These are phyloP conservation scores for Stenchaetothrips biformis DNA, from an alignment of 2,888 invertebrate species.

Conservation along the genomic window DNA sequence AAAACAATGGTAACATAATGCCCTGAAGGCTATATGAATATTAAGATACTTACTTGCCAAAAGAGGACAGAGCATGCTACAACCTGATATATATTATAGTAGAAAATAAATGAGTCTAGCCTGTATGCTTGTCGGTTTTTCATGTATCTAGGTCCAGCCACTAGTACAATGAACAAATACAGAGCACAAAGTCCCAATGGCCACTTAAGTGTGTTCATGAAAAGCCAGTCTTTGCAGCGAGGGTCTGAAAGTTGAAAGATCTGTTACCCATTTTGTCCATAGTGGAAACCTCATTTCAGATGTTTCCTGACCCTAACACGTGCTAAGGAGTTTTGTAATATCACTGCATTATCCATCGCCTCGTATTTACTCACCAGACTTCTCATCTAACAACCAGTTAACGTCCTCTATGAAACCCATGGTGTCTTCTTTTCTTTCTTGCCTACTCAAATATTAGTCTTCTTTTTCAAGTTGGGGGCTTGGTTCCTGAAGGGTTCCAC, in stretches of 20 bases:
- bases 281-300: too few relatives aligned
- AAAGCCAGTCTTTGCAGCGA: constrained; percentile 58
- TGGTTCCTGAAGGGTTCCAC: too few relatives aligned
- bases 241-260: constrained; percentile 47
- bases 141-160: constrained; percentile 64
- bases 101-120: constrained; percentile 59
- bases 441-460: background rate
- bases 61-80: constrained; percentile 60
- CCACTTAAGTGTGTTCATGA: constrained; percentile 59
- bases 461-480: too few relatives aligned
- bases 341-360: background rate
- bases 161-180: constrained; percentile 56
- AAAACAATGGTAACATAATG: constrained; percentile 37
- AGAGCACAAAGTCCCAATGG: constrained; percentile 49
- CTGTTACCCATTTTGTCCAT: background rate
- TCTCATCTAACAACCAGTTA: constrained; percentile 35
- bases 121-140: constrained; percentile 59
- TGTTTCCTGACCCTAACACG: too few relatives aligned
- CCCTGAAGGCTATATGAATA: background rate
- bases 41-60: constrained; percentile 26
- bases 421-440: constrained; percentile 14
- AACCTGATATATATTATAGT: constrained; percentile 80
- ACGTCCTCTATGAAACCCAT: constrained; percentile 36
- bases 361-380: constrained; percentile 35
- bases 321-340: constrained; percentile 2